Base-by-base conservation (phyloP, 2,888 invertebrate genomes). In the Xestia sexstrigata region DNA sequence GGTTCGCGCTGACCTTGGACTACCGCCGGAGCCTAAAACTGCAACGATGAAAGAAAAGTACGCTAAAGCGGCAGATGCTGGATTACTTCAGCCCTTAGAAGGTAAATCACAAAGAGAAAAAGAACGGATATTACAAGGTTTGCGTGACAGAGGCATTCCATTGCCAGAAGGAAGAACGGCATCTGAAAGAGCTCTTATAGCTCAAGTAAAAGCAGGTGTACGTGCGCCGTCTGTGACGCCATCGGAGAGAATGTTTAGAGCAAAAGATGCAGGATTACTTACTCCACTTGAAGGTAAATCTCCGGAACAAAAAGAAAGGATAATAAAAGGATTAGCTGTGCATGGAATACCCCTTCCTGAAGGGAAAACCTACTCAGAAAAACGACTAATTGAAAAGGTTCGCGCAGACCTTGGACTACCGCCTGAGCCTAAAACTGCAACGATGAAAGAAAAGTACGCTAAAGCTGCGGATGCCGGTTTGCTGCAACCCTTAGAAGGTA, bases 211-310 rank as follows among this genome's bases (percentile, higher is more conserved):
- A 39, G 39, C 39, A 39, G 39, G 39, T 39, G 39, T 39, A 39
- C 49, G 49, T 3, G 26, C 2, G 7, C 63, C 70, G 5, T 42
- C 70, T 42, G 39, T 39, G 6, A 60, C 49, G 0, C 67, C 71
- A 11, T 67, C 71, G 8, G 71, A 66, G 8, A 72, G 23, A 20
- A 2, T 71, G 2, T n/a, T 0, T 8, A 45, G 13, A 47, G 66
- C 71, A 17, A n/a, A 66, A 66, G 66, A 7, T 20, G 66, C 66
- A 8, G 71, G 71, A 11, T 4, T 71, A 4, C 23, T 71, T 3
- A 71, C 71, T 13, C n/a, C 71, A 5, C 11, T 71, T 13, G 45
- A 66, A 47, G 45, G 71, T 4, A 71, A 71, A 66, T 7, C 66
- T 47, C n/a, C 13, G 0, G 5, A 20, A n/a, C 66, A 71, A 13